These are phyloP conservation scores for Harpagifer antarcticus DNA, from an alignment of 2,797 vertebrate genomes.

Conservation along the genomic window DNA sequence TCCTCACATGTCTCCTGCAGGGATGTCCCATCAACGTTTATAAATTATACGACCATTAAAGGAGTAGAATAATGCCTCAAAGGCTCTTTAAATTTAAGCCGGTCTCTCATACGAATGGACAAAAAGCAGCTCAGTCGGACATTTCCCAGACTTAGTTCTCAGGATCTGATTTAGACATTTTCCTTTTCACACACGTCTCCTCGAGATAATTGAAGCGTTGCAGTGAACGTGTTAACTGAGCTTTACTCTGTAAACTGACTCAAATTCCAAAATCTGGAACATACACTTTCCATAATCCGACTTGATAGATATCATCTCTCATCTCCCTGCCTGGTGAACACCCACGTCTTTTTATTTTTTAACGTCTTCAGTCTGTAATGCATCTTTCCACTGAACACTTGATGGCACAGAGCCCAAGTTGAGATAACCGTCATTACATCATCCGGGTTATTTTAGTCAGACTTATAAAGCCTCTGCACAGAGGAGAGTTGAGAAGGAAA, in stretches of 20 bases:
- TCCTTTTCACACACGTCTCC: too few species aligned
- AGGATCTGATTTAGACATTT: too few species aligned
- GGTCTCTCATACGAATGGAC: too few species aligned
- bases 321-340: neutral
- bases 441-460: conserved; percentile 14
- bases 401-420: neutral
- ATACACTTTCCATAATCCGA: neutral
- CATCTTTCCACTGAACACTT: neutral
- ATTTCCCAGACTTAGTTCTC: too few species aligned
- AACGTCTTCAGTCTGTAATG: neutral
- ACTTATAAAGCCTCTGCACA: neutral
- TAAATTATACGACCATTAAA: too few species aligned
- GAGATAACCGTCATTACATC: conserved; percentile 20
- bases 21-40: too few species aligned
- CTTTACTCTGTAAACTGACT: neutral
- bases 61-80: too few species aligned
- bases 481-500: neutral
- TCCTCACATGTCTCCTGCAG: too few species aligned
- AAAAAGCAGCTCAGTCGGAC: too few species aligned
- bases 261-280: neutral
- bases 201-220: too few species aligned
- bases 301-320: neutral
- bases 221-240: too few species aligned
- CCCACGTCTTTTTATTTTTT: neutral
- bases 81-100: too few species aligned